Percentiles rank a stretch among this genome's conserved stretches.
phyloP scores from a whole-genome alignment of 2,113 vertebrate genomes.

The Nestor notabilis region DNA sequence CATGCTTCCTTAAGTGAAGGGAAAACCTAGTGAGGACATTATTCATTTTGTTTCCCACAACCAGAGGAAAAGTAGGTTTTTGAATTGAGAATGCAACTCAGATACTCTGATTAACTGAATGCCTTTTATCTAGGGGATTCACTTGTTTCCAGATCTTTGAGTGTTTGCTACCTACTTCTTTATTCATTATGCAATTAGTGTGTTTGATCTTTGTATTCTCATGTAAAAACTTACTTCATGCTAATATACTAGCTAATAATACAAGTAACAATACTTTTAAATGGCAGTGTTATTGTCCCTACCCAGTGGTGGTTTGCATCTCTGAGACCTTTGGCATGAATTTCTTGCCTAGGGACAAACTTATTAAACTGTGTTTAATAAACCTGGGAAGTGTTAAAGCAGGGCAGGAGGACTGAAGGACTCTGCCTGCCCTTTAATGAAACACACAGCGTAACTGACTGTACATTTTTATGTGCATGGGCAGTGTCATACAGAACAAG shows the following conservation, averaged over 20 bases:
- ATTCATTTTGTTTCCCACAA: not conserved
- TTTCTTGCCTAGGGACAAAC: not conserved
- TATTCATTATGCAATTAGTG: not conserved
- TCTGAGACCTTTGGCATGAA: not conserved
- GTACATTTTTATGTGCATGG: not conserved
- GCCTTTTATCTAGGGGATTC: not conserved
- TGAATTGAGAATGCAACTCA: not conserved
- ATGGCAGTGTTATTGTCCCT: not conserved
- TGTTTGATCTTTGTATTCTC: conserved; percentile 9
- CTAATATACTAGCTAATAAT: not conserved
- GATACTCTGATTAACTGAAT: not conserved
- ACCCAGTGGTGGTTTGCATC: not conserved
- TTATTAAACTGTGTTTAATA: conserved; percentile 26
- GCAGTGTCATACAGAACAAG: not conserved
- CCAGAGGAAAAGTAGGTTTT: not conserved
- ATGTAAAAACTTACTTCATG: not conserved
- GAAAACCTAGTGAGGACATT: not conserved
- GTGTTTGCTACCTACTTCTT: not conserved
- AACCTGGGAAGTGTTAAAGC: not conserved
- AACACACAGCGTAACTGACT: not conserved
- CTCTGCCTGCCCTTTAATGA: not conserved
- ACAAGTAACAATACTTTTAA: not conserved
- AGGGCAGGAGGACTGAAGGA: not conserved
- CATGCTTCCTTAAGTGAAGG: not conserved
- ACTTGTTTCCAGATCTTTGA: not conserved